Percentiles rank a stretch among this genome's conserved stretches.
Conservation (phyloP, 2,797 vertebrate genomes). For the Mycteria americana region DNA sequence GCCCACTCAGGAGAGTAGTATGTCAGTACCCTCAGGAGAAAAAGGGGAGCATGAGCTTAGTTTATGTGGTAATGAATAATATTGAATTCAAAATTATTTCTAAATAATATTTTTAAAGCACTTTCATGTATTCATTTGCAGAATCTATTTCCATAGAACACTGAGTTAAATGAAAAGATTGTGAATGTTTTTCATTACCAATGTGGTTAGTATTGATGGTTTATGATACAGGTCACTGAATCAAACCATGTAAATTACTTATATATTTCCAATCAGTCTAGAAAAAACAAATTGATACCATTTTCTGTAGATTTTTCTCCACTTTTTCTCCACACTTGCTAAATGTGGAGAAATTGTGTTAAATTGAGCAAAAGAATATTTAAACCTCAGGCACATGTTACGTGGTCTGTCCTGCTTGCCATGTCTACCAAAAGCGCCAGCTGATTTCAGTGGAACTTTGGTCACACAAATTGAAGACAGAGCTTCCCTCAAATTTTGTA, state of each 20-base stretch:
- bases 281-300: background rate
- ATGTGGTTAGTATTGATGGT: conserved; percentile 6
- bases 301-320: background rate
- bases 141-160: background rate
- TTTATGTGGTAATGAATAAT: background rate
- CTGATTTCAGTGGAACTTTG: background rate
- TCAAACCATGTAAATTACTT: background rate
- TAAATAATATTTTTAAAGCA: conserved; percentile 7
- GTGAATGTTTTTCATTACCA: conserved; percentile 14
- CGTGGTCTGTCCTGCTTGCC: background rate
- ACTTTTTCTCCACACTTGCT: background rate
- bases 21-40: background rate
- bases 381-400: background rate
- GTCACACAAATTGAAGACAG: background rate
- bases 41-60: background rate
- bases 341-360: background rate
- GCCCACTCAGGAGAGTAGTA: background rate
- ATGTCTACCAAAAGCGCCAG: background rate
- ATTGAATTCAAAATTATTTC: background rate
- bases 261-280: background rate
- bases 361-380: background rate
- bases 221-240: conserved; percentile 35
- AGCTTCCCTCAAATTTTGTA: background rate
- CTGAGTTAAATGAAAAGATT: background rate
- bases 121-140: background rate